Base-by-base conservation (phyloP, 1,140 invertebrate species). In the Melipona quadrifasciata region DNA sequence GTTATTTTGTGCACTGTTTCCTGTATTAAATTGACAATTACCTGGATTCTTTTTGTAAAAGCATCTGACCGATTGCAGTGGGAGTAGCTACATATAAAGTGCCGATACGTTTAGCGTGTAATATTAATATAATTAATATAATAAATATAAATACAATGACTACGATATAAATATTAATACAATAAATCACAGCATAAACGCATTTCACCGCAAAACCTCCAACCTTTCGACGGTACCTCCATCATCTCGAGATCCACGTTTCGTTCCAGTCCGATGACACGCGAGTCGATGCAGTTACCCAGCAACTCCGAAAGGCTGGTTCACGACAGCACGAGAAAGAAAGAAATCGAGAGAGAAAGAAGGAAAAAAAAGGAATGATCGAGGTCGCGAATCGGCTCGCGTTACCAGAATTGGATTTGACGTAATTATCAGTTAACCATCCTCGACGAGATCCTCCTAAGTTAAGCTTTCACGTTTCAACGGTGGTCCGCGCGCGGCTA, bases 361-460 rank as follows among this genome's bases (percentile, higher is more conserved):
- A 57, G 21, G n/a, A n/a, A 3, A n/a, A n/a, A 12, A n/a, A 61
- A 3, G 24, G 0, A 21, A 31, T 11, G 27, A 67, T 34, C 79
- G 24, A n/a, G 16, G 85, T 58, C 55, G n/a, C 53, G 6, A 67
- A 65, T 51, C 65, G 85, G 70, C 55, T 57, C 65, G 57, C 51
- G 74, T 85, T 85, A 67, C 55, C 75, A 74, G 71, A 85, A 82
- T 39, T 57, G 1, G 65, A 71, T 58, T 14, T 12, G 58, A 31
- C 55, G 72, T 85, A 85, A 90, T 90, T 85, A 89, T 90, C 64
- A 64, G 71, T 57, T 89, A 85, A 85, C 47, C 58, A 65, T 68
- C 16, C 12, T 17, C 12, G 53, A 34, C 12, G 65, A 74, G 39
- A 47, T 47, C 39, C 39, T 47, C 58, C 67, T 39, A 17, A 21